Conservation (phyloP, 92 coral and sea anemone genomes). For the Palythoa grandiflora region DNA sequence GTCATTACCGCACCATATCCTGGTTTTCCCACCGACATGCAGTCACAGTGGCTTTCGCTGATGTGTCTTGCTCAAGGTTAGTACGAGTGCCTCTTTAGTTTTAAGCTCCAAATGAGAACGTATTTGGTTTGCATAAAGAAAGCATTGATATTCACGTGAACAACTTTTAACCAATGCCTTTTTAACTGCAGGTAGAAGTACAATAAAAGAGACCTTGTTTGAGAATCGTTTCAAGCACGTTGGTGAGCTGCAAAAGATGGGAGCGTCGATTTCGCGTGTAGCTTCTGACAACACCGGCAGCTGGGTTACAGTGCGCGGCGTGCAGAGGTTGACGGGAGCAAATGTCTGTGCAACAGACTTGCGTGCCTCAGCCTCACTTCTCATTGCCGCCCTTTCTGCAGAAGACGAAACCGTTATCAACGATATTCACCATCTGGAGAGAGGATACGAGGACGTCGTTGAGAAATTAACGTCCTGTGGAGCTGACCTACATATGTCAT, state of each 20-base stretch:
- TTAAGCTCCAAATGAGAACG: no score
- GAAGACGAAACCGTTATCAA: slow-evolving; percentile 45
- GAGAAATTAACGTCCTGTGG: slow-evolving; percentile 55
- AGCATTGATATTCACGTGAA: not conserved
- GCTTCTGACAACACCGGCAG: not conserved
- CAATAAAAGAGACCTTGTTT: slow-evolving; percentile 52
- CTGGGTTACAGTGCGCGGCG: slow-evolving; percentile 31
- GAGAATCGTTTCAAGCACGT: slow-evolving; percentile 69
- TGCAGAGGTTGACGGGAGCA: not conserved
- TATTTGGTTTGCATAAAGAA: not conserved
- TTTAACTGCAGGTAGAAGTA: not conserved
- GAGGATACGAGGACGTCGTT: slow-evolving; percentile 68
- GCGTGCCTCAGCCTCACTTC: slow-evolving; percentile 64
- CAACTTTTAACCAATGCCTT: not conserved
- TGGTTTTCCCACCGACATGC: slow-evolving; percentile 77
- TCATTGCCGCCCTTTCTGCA: slow-evolving; percentile 60
- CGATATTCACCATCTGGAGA: slow-evolving; percentile 64
- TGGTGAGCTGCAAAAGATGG: slow-evolving; percentile 49
- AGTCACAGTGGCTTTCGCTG: slow-evolving; percentile 73
- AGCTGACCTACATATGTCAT: not conserved
- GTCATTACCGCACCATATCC: slow-evolving; percentile 62
- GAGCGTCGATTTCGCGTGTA: slow-evolving; percentile 43
- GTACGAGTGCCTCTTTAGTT: not conserved
- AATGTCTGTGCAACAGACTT: slow-evolving; percentile 63
- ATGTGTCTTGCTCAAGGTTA: slow-evolving; percentile 65